These are phyloP conservation scores for Protobothrops flavoviridis DNA, from an alignment of 2,113 vertebrate genomes.

Conservation along the genomic window DNA sequence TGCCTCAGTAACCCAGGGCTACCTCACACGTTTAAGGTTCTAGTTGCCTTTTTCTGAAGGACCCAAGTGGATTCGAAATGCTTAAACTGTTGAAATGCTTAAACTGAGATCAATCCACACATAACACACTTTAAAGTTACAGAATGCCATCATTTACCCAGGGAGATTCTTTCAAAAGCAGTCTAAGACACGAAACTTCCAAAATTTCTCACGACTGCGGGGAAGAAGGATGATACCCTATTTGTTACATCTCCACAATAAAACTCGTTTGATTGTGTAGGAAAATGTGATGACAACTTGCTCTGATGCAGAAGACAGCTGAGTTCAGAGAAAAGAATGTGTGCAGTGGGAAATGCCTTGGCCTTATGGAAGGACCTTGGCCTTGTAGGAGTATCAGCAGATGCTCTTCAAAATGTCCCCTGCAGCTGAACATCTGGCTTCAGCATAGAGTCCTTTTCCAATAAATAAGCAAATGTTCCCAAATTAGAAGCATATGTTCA, in stretches of 20 bases:
- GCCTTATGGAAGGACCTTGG: constrained; percentile 14
- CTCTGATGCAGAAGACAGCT: constrained; percentile 44
- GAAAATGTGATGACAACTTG: constrained; percentile 22
- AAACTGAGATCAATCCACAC: neutral
- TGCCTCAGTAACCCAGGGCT: neutral
- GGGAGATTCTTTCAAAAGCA: neutral
- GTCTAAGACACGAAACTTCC: neutral
- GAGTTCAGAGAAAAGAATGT: neutral
- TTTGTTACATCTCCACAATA: neutral
- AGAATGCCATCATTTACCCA: neutral
- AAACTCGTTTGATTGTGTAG: neutral
- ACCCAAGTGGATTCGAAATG: no score
- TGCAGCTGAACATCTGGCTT: constrained; percentile 57
- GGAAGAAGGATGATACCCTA: neutral
- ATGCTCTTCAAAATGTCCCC: constrained; percentile 58
- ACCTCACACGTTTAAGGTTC: neutral
- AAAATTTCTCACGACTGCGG: neutral
- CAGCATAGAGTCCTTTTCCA: constrained; percentile 29
- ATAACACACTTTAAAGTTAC: neutral
- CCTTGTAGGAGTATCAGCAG: constrained; percentile 57
- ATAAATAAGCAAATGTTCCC: constrained; percentile 58
- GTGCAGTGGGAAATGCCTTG: constrained; percentile 21
- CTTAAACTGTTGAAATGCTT: neutral
- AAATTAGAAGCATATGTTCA: constrained; percentile 55
- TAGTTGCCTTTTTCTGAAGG: neutral